These are phyloP conservation scores for Acromyrmex echinatior DNA, from an alignment of 1,140 invertebrate species.

Conservation along the genomic window DNA sequence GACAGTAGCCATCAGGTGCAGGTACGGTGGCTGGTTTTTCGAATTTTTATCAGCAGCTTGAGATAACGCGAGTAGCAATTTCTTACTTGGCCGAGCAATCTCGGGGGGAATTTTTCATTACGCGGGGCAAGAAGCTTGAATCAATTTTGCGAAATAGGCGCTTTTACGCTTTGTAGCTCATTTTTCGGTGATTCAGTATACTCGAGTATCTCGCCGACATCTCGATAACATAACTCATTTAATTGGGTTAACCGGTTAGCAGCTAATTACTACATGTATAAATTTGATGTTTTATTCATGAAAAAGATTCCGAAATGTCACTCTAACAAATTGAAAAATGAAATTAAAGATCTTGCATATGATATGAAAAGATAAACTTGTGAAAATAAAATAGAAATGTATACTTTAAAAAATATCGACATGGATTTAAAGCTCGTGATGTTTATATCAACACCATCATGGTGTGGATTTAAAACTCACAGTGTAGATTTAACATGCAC, in stretches of 20 bases:
- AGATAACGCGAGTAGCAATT: slow-evolving; percentile 42
- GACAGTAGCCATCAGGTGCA: neutral
- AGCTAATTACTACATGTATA: slow-evolving; percentile 1
- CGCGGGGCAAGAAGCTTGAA: slow-evolving; percentile 38
- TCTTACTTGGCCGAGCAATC: slow-evolving; percentile 60
- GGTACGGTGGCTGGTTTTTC: slow-evolving; percentile 26
- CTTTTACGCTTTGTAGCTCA: slow-evolving; percentile 14
- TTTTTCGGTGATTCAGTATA: slow-evolving; percentile 2
- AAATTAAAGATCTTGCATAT: neutral
- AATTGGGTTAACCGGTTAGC: slow-evolving; percentile 16
- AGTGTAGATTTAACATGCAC: too few species aligned
- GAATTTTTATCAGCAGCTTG: slow-evolving; percentile 51
- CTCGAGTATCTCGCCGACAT: neutral
- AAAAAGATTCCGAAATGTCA: neutral
- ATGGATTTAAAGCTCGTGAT: too few species aligned
- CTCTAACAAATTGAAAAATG: neutral
- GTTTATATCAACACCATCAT: too few species aligned
- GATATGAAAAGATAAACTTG: neutral
- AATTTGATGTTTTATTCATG: neutral
- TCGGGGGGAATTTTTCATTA: slow-evolving; percentile 54
- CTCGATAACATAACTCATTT: slow-evolving; percentile 14
- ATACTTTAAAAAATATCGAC: too few species aligned
- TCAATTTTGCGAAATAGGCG: slow-evolving; percentile 50
- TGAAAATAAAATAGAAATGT: neutral
- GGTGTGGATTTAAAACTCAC: too few species aligned